Conservation (phyloP, 2,888 invertebrate genomes). For the Dasysyrphus albostriatus region DNA sequence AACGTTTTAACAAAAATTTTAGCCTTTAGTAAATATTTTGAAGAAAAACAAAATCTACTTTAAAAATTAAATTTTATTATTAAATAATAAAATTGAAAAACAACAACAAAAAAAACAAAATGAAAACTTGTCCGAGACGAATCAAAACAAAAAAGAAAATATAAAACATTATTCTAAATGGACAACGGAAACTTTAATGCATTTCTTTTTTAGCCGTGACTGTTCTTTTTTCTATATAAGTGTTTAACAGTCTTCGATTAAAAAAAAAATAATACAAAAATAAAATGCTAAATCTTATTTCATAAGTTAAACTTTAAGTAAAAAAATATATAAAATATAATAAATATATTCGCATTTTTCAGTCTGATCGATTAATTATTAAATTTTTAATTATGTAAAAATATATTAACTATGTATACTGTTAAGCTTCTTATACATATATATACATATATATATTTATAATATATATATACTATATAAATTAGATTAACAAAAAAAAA, state of each 20-base stretch:
- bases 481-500: slow-evolving; percentile 69
- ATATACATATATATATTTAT: slow-evolving; percentile 56
- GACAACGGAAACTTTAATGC: slow-evolving; percentile 53
- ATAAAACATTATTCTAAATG: slow-evolving; percentile 34
- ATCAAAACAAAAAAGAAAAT: slow-evolving; percentile 39
- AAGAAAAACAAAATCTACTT: slow-evolving; percentile 21
- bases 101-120: not conserved
- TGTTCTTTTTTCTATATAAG: slow-evolving; percentile 53
- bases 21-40: slow-evolving; percentile 45
- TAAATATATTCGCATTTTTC: slow-evolving; percentile 74
- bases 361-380: slow-evolving; percentile 73
- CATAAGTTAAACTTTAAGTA: slow-evolving; percentile 69
- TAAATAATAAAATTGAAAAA: slow-evolving; percentile 29
- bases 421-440: slow-evolving; percentile 75
- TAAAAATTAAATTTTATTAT: slow-evolving; percentile 36
- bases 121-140: slow-evolving; percentile 51
- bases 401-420: slow-evolving; percentile 65
- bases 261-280: slow-evolving; percentile 15
- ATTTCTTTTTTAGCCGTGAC: slow-evolving; percentile 61
- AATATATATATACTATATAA: slow-evolving; percentile 70
- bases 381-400: slow-evolving; percentile 65
- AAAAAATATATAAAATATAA: slow-evolving; percentile 29
- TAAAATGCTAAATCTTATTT: slow-evolving; percentile 60
- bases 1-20: slow-evolving; percentile 43
- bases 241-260: slow-evolving; percentile 54